These are phyloP conservation scores for Augiades crinisus DNA, from an alignment of 2,888 invertebrate genomes.

Conservation along the genomic window DNA sequence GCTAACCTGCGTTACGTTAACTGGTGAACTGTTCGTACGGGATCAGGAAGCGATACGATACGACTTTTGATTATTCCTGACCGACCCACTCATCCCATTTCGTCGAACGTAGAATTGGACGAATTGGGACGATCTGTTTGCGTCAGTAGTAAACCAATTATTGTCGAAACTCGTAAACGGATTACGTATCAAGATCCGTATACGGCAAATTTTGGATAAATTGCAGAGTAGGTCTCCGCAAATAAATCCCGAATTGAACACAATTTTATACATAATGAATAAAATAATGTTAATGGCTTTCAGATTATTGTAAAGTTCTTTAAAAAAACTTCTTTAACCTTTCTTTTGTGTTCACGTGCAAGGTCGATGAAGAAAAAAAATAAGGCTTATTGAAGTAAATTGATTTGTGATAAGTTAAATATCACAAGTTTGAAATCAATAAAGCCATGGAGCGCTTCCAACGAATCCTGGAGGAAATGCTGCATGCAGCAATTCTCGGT, in stretches of 20 bases:
- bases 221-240: not conserved
- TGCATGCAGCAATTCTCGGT: not conserved
- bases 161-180: constrained; percentile 5
- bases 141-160: constrained; percentile 15
- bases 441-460: not conserved
- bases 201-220: not conserved
- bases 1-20: constrained; percentile 13
- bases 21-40: constrained; percentile 19
- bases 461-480: not conserved
- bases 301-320: too few relatives aligned
- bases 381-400: too few relatives aligned
- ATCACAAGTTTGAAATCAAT: too few relatives aligned
- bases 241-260: not conserved
- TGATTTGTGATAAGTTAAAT: too few relatives aligned
- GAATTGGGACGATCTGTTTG: constrained; percentile 10
- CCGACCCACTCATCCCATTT: constrained; percentile 3
- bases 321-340: too few relatives aligned
- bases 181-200: not conserved
- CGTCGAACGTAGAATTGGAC: not conserved
- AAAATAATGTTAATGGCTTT: not conserved
- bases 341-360: too few relatives aligned
- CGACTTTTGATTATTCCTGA: constrained; percentile 14
- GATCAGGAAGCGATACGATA: constrained; percentile 19
- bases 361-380: too few relatives aligned
- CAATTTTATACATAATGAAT: not conserved